phyloP scores from a whole-genome alignment of 2,888 invertebrate genomes.

The Prosapia bicincta region DNA sequence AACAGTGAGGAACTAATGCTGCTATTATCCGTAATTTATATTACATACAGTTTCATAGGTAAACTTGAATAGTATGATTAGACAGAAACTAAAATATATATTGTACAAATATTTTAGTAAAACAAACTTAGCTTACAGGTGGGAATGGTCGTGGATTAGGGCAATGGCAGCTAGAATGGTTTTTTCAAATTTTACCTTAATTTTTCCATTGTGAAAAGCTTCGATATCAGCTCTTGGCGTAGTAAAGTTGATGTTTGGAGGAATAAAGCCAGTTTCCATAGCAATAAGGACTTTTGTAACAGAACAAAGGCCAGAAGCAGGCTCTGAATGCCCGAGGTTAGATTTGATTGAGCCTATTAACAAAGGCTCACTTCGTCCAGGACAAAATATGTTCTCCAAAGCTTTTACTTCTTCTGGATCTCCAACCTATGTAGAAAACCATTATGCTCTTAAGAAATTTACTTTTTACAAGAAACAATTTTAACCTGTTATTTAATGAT shows the following conservation, averaged over 20 bases:
- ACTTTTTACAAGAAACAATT: too few relatives aligned
- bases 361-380: conserved; percentile 69
- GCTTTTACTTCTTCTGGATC: conserved; percentile 90
- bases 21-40: too few relatives aligned
- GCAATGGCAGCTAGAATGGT: too few relatives aligned
- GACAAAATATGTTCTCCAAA: conserved; percentile 74
- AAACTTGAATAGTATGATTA: too few relatives aligned
- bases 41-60: too few relatives aligned
- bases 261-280: conserved; percentile 74
- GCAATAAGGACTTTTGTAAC: conserved; percentile 78
- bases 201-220: conserved; percentile 58
- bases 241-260: conserved; percentile 81
- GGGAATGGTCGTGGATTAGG: too few relatives aligned
- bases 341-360: conserved; percentile 90
- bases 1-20: too few relatives aligned
- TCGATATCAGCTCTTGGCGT: conserved; percentile 53
- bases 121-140: too few relatives aligned
- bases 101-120: too few relatives aligned
- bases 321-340: conserved; percentile 91
- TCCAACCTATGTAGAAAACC: conserved; percentile 64
- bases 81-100: too few relatives aligned
- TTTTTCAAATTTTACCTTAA: conserved; percentile 37
- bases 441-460: too few relatives aligned
- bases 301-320: conserved; percentile 78
- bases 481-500: too few relatives aligned